Evolutionary conservation across 2,113 vertebrate genomes (phyloP).

Genomic region (Anguilla rostrata): DNA sequence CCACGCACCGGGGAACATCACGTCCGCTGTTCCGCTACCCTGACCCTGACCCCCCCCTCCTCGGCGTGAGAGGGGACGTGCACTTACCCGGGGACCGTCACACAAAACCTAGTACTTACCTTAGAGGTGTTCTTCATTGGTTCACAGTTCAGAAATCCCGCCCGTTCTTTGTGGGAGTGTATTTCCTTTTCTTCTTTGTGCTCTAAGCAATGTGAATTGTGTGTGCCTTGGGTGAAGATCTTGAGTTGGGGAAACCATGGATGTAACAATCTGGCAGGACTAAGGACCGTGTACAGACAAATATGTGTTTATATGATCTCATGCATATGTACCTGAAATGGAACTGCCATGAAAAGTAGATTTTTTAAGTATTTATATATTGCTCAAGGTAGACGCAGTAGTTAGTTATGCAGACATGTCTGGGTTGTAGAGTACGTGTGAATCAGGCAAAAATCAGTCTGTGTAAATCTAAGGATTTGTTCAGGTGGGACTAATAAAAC

Average conservation of each 20-base stretch:
- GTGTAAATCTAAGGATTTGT: not conserved
- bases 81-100: conserved; percentile 43
- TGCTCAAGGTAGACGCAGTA: conserved; percentile 2
- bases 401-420: conserved; percentile 1
- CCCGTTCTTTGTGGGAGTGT: not conserved
- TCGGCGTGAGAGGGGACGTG: conserved; percentile 35
- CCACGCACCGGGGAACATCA: not conserved
- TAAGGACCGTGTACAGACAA: conserved; percentile 19
- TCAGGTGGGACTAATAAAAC: conserved; percentile 19
- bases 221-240: conserved; percentile 37
- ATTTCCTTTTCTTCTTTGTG: not conserved
- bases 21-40: not conserved
- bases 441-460: not conserved
- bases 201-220: conserved; percentile 36
- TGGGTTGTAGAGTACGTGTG: not conserved
- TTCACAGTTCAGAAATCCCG: conserved; percentile 22
- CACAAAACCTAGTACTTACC: conserved; percentile 42
- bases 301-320: conserved; percentile 30
- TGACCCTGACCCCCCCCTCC: not conserved
- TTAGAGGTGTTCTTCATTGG: conserved; percentile 26
- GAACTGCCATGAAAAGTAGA: conserved; percentile 48
- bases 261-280: conserved; percentile 26
- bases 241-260: conserved; percentile 39
- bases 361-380: conserved; percentile 45
- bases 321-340: conserved; percentile 33